These are phyloP conservation scores for Metridium senile DNA, from an alignment of 92 coral and sea anemone species.

Conservation along the genomic window DNA sequence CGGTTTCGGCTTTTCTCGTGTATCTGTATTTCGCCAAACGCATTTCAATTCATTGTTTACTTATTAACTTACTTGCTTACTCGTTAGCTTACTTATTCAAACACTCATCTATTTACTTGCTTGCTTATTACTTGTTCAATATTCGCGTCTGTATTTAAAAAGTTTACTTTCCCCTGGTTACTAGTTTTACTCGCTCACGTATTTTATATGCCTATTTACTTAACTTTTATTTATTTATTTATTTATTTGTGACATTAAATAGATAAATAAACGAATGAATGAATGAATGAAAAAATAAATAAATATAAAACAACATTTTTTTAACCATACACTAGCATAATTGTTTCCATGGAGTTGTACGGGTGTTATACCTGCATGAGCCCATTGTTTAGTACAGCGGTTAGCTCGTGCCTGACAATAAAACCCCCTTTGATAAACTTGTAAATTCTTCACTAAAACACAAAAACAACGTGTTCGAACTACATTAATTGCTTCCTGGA, in stretches of 20 bases:
- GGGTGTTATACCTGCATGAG: not conserved
- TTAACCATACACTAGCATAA: not conserved
- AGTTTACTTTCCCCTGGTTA: too few relatives aligned
- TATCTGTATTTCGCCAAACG: not conserved
- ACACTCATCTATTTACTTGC: too few relatives aligned
- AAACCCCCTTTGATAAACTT: not conserved
- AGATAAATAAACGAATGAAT: too few relatives aligned
- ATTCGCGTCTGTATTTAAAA: too few relatives aligned
- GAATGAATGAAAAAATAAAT: too few relatives aligned
- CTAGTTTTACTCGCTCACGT: too few relatives aligned
- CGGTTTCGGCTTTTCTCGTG: not conserved
- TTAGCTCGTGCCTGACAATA: not conserved
- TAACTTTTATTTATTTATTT: too few relatives aligned
- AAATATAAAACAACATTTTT: too few relatives aligned
- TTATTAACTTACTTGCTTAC: not conserved
- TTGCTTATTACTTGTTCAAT: too few relatives aligned
- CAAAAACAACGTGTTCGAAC: not conserved
- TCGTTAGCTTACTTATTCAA: not conserved
- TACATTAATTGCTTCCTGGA: not conserved
- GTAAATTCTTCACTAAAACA: not conserved
- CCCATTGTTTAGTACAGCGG: not conserved
- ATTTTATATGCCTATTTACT: too few relatives aligned
- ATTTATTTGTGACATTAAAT: too few relatives aligned
- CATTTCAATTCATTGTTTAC: not conserved
- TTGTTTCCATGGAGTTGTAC: too few relatives aligned